These are phyloP conservation scores for Dolichoris vasculosae DNA, from an alignment of 1,140 invertebrate genomes.

Conservation along the genomic window DNA sequence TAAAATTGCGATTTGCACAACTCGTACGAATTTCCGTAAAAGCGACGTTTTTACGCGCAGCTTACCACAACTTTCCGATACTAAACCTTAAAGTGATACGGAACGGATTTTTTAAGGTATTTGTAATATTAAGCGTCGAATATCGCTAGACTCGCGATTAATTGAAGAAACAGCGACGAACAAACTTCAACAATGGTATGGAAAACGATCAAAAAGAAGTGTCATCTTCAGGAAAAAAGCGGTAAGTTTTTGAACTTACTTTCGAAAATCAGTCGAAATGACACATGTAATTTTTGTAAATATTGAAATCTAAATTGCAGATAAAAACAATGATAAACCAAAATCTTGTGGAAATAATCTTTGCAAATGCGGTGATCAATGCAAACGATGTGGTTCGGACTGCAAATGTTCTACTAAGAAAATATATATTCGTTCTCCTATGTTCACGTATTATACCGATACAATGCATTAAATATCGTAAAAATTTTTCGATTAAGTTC, in stretches of 20 bases:
- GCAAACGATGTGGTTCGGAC: constrained; percentile 61
- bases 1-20: constrained; percentile 36
- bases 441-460: constrained; percentile 67
- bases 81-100: constrained; percentile 43
- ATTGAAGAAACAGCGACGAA: neutral
- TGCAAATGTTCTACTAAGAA: constrained; percentile 64
- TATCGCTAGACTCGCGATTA: neutral
- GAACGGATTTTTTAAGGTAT: neutral
- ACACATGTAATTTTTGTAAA: constrained; percentile 9
- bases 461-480: constrained; percentile 63
- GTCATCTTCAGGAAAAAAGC: constrained; percentile 56
- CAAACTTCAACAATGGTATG: constrained; percentile 62
- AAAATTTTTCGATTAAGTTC: neutral
- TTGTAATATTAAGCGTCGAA: neutral
- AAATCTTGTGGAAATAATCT: constrained; percentile 53
- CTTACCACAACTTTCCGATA: constrained; percentile 32
- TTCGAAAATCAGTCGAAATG: constrained; percentile 26
- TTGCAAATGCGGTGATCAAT: constrained; percentile 60
- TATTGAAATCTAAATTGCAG: constrained; percentile 38
- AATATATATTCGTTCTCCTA: constrained; percentile 62
- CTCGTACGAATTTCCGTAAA: constrained; percentile 48
- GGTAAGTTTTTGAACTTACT: constrained; percentile 56
- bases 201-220: constrained; percentile 60
- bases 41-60: constrained; percentile 42
- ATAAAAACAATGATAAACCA: constrained; percentile 42